phyloP scores from a whole-genome alignment of 2,888 invertebrate species.

The Halictus quadricinctus region DNA sequence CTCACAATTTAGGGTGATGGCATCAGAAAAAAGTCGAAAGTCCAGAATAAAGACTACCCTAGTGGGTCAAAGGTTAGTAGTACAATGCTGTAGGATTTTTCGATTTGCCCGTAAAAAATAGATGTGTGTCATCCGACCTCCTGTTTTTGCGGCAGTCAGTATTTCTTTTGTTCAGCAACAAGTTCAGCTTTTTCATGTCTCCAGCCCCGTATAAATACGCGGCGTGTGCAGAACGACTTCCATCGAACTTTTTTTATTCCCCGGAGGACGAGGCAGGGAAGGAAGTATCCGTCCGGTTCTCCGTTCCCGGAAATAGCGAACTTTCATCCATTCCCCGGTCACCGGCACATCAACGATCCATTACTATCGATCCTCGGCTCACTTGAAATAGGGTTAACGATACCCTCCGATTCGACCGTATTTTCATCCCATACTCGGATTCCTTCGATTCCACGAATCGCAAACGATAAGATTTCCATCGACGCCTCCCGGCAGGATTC shows the following conservation, averaged over 20 bases:
- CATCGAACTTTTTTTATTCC: slow-evolving; percentile 46
- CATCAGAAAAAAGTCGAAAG: too few relatives aligned
- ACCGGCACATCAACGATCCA: slow-evolving; percentile 64
- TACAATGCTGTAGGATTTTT: neutral
- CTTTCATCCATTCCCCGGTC: slow-evolving; percentile 67
- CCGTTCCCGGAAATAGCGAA: slow-evolving; percentile 51
- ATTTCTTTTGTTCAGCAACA: slow-evolving; percentile 45
- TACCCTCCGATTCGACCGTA: slow-evolving; percentile 41
- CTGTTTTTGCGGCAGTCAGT: neutral
- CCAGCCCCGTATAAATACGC: slow-evolving; percentile 32
- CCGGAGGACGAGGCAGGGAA: slow-evolving; percentile 25
- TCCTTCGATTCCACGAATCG: slow-evolving; percentile 1
- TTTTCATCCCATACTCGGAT: slow-evolving; percentile 9
- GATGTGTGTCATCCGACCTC: neutral
- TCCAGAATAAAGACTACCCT: too few relatives aligned
- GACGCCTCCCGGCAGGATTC: neutral
- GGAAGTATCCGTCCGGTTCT: slow-evolving; percentile 32
- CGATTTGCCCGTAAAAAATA: neutral
- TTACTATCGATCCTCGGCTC: slow-evolving; percentile 62
- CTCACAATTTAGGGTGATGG: too few relatives aligned
- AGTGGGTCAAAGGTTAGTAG: neutral
- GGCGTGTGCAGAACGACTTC: slow-evolving; percentile 29
- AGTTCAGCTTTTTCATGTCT: slow-evolving; percentile 42
- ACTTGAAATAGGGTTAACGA: slow-evolving; percentile 61
- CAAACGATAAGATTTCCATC: neutral